Base-by-base conservation (phyloP, 1,140 invertebrate genomes). In the Stegodyphus dumicola region DNA sequence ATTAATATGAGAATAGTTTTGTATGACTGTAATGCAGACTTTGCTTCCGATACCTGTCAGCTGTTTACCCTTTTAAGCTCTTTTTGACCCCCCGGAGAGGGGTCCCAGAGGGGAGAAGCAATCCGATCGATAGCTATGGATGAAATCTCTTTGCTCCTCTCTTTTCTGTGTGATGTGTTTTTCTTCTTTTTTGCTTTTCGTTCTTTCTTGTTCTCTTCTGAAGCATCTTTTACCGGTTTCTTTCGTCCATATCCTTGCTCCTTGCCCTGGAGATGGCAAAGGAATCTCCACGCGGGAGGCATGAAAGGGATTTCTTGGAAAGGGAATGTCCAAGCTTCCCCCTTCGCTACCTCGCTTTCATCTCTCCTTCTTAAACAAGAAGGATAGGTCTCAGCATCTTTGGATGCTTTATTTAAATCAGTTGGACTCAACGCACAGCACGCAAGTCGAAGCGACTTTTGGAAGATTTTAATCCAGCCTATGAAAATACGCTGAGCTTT, bases 1-100 rank as follows among this genome's bases (percentile, higher is more conserved):
- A 85, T 85, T 85, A 85, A 85, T 85, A 85, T 76, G 69, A 85
- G 81, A 85, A 85, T 83, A 77, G 73, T 85, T 85, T 77, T 70
- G 60, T 70, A 75, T 69, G 18, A 48, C 70, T 70, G 66, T 69
- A 75, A 76, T 69, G 65, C 81, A 74, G 81, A 67, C 79, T 60
- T 53, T 67, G 56, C 49, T 65, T 51, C 69, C 13, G 51, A 69
- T 85, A 76, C 76, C 81, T 85, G 60, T 13, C 71, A 73, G 81
- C 81, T 85, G 74, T 85, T 85, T 85, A 85, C 73, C 81, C 74
- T 85, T 85, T 85, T 75, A 77, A 76, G 74, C 74, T 85, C 80
- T 83, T 85, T 85, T 85, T 67, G 73, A 77, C 71, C 81, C 71
- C 56, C 54, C n/a, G 33, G 73, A 53, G 53, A 13, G 5, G 60